These are phyloP conservation scores for Elanus axillaris DNA, from an alignment of 2,113 vertebrate species.

Conservation along the genomic window DNA sequence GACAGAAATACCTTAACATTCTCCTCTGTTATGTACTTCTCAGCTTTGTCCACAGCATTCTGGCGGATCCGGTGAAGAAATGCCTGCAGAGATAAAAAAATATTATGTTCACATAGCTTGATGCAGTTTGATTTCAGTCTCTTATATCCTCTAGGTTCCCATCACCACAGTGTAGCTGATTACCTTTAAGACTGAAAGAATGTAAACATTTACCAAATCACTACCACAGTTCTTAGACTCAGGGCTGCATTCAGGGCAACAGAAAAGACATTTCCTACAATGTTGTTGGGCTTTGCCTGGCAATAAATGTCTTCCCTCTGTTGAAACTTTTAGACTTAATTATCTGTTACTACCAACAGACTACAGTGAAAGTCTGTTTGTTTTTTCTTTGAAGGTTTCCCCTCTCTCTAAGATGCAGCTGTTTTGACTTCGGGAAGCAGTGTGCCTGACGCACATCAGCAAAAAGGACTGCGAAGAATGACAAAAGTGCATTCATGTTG, in stretches of 20 bases:
- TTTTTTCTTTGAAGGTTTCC: not conserved
- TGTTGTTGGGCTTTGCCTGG: not conserved
- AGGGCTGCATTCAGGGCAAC: not conserved
- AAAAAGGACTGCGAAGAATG: not conserved
- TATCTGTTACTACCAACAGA: not conserved
- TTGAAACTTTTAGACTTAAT: not conserved
- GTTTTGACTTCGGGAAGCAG: not conserved
- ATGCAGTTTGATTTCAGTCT: not conserved
- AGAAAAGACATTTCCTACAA: not conserved
- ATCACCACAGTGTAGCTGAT: not conserved
- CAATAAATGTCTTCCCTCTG: not conserved
- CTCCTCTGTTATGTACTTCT: constrained; percentile 93
- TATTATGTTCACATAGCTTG: not conserved
- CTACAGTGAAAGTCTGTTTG: not conserved
- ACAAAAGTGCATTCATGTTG: not conserved
- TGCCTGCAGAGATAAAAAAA: constrained; percentile 73
- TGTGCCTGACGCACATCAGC: not conserved
- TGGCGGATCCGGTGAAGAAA: constrained; percentile 94
- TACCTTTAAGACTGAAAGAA: not conserved
- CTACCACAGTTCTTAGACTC: not conserved
- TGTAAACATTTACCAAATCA: not conserved
- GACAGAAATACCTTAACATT: constrained; percentile 86
- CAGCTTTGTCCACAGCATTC: constrained; percentile 82
- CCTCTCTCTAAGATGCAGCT: not conserved
- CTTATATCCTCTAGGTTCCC: not conserved